Evolutionary conservation across 2,888 invertebrate species (phyloP), one percentile per base, ranked within the genome.

Genomic region (Anticlea derivata): DNA sequence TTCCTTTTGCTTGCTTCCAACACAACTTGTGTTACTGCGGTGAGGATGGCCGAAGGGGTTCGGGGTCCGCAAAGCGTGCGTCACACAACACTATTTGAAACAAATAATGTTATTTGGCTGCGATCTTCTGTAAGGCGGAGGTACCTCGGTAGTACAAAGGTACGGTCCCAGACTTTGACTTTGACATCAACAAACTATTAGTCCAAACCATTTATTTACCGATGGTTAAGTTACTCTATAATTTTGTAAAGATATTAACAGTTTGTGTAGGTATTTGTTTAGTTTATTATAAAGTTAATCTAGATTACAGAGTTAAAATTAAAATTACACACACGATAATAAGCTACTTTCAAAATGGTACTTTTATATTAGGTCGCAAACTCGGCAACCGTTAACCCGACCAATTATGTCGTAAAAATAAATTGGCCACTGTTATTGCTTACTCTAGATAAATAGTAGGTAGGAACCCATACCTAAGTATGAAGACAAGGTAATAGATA

Each of bases 361-460:
- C 24, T 27, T 40, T 22, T 5, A 8, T 27, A 38, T 10, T 41
- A 40, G 33, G 41, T 43, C 24, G 10, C 1, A 27, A 39, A 29
- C 23, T 31, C 26, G 35, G 22, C 11, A 26, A 35, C 29, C 7
- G 38, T 55, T 58, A 52, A 27, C 27, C 33, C 52, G 46, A 45
- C 47, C 47, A 26, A 29, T 58, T 41, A 54, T 38, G 56, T 45
- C 51, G 56, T 61, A 49, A 58, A 58, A 55, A 55, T 52, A 52
- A 58, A 56, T 54, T 58, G 40, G 34, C 37, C 35, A 48, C 50
- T 46, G 48, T 55, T 56, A 56, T 30, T 27, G 45, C 13, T 40
- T 34, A 53, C 35, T 44, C 8, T 38, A 39, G 44, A 41, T 48
- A 26, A 35, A 39, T n/a, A 27, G n/a, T n/a, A n/a, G n/a, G n/a